Base-by-base conservation (phyloP, 2,113 vertebrate genomes). In the Halcyon malimbica region DNA sequence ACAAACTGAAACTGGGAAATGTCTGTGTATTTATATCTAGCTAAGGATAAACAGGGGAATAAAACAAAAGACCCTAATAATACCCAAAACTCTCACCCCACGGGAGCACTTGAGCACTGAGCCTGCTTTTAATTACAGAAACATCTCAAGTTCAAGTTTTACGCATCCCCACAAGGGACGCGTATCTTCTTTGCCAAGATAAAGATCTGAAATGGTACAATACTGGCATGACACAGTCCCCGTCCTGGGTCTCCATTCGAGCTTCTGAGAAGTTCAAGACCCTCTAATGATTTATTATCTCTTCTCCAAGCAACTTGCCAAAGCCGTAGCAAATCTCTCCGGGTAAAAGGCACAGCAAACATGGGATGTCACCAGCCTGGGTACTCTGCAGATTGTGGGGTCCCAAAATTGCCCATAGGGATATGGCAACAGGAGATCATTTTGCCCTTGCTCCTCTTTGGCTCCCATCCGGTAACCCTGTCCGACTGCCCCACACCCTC, bases 71-170 rank as follows among this genome's bases (percentile, higher is more conserved):
- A 4, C 69, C 83, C 78, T 84, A 92, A 86, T 94, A 89, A 83
- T 92, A 89, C 68, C 94, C 93, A 31, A 94, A 94, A 94, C 92
- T 83, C 29, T 90, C 92, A 75, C 88, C 96, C 94, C 94, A 63
- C 2, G 15, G 96, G 94, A 95, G 88, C 92, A 86, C 86, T 92
- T 84, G 75, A 93, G 90, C 94, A 74, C 65, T 0, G 21, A 60
- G 90, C 54, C 94, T 94, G 92, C 79, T 93, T 95, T 90, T 56
- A 67, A 96, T 93, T 80, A 90, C 39, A 46, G 85, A 57, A 80
- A 62, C 90, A 73, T 89, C 84, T 69, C 89, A 11, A 93, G 74
- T 46, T 83, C 69, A 5, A 95, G 74, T 79, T 95, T 69, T 59
- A 62, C 6, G 0, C 91, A 76, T 69, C 93, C 93, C 92, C 96